phyloP scores from a whole-genome alignment of 2,888 invertebrate genomes.

The Sinotaia quadrata region DNA sequence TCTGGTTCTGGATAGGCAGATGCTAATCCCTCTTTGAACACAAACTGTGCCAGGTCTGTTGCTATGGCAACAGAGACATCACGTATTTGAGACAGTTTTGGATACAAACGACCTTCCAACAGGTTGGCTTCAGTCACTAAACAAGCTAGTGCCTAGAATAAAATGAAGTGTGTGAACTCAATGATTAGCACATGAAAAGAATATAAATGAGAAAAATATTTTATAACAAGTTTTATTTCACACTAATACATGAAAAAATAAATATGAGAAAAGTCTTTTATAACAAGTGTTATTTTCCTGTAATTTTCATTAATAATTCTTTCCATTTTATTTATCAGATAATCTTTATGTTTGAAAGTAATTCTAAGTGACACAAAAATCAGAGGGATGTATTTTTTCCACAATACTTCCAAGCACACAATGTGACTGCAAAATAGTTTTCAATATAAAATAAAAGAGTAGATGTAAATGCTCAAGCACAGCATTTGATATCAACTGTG shows the following conservation, averaged over 20 bases:
- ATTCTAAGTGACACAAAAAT: too few species aligned
- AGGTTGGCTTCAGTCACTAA: constrained; percentile 86
- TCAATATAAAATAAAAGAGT: too few species aligned
- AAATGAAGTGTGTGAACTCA: neutral
- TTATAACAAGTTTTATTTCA: neutral
- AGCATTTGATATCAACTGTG: too few species aligned
- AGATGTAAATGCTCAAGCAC: too few species aligned
- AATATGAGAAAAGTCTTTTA: neutral
- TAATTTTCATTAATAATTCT: neutral
- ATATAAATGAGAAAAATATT: neutral
- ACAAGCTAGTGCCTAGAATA: constrained; percentile 77
- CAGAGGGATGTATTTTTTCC: too few species aligned
- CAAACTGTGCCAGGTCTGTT: constrained; percentile 83
- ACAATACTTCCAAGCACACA: too few species aligned
- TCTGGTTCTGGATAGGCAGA: constrained; percentile 74
- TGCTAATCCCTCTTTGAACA: constrained; percentile 78
- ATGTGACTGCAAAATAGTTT: too few species aligned
- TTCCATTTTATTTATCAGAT: too few species aligned
- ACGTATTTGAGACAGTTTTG: constrained; percentile 86
- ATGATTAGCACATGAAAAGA: too few species aligned
- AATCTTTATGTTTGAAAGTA: too few species aligned
- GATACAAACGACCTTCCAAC: constrained; percentile 89
- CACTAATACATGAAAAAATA: neutral
- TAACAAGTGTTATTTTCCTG: neutral
- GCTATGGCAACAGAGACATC: constrained; percentile 91